A percentile compares a stretch with the other conserved stretches of the same genome.
Conservation (phyloP, 2,888 invertebrate species). For the Apamea crenata region DNA sequence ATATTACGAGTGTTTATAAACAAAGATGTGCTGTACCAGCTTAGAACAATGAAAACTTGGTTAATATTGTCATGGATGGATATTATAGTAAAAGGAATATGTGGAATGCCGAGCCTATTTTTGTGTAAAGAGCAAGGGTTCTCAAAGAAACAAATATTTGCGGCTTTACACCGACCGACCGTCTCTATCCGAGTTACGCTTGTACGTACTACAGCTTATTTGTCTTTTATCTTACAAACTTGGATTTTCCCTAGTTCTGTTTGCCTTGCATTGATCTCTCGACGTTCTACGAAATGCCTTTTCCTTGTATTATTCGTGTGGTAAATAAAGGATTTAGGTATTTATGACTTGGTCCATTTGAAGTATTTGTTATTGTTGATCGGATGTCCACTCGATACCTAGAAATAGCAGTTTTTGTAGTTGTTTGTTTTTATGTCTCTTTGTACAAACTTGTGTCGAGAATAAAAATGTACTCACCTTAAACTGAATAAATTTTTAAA, state of each 20-base stretch:
- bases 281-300: conserved; percentile 37
- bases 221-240: conserved; percentile 65
- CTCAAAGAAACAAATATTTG: conserved; percentile 83
- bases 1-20: conserved; percentile 53
- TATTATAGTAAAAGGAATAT: conserved; percentile 62
- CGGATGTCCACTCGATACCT: conserved; percentile 11
- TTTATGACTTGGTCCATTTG: conserved; percentile 21
- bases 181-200: conserved; percentile 66
- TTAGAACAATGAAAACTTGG: conserved; percentile 56
- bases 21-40: conserved; percentile 56
- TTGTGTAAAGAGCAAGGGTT: conserved; percentile 74
- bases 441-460: conserved; percentile 27
- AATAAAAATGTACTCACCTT: conserved; percentile 19
- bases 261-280: conserved; percentile 55
- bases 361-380: conserved; percentile 11
- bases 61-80: conserved; percentile 44
- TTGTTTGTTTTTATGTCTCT: conserved; percentile 27
- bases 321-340: conserved; percentile 27
- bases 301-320: conserved; percentile 36
- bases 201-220: conserved; percentile 64
- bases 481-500: conserved; percentile 28
- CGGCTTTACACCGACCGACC: conserved; percentile 76
- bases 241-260: conserved; percentile 58
- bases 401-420: conserved; percentile 15
- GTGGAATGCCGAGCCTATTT: conserved; percentile 74